phyloP scores from a whole-genome alignment of 2,888 invertebrate species.

The Dyspetes luteomarginatus region DNA sequence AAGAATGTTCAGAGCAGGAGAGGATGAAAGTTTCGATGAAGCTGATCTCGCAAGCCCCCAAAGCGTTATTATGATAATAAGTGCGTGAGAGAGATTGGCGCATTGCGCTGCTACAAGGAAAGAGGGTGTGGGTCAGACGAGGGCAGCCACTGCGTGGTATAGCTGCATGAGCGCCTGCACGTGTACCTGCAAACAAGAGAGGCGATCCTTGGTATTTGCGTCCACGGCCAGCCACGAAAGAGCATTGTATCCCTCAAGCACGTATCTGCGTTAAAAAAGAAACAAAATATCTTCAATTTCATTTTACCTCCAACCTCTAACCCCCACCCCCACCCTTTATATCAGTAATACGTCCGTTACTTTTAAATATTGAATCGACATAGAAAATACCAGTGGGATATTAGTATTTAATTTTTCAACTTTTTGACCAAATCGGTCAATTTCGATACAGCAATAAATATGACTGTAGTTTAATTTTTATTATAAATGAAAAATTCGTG shows the following conservation, averaged over 20 bases:
- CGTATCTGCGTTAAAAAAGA: conserved; percentile 90
- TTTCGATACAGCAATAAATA: too few relatives aligned
- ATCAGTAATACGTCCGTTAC: too few relatives aligned
- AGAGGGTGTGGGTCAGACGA: conserved; percentile 87
- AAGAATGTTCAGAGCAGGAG: conserved; percentile 18
- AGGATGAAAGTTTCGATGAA: conserved; percentile 44
- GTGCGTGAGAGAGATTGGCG: conserved; percentile 79
- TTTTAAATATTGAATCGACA: too few relatives aligned
- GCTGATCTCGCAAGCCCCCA: conserved; percentile 80
- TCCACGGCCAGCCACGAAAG: conserved; percentile 99
- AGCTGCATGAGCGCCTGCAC: conserved; percentile 98
- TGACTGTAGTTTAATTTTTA: too few relatives aligned
- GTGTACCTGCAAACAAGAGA: conserved; percentile 99
- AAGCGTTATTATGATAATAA: conserved; percentile 78
- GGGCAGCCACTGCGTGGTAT: conserved; percentile 96
- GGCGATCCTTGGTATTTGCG: conserved; percentile 96
- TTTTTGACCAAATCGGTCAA: too few relatives aligned
- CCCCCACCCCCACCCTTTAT: too few relatives aligned
- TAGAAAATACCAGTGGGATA: too few relatives aligned
- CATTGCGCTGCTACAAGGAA: conserved; percentile 76
- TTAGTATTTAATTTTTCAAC: too few relatives aligned
- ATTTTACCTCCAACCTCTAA: too few relatives aligned
- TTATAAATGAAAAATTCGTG: too few relatives aligned
- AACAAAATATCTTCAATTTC: too few relatives aligned
- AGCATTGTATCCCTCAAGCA: conserved; percentile 99